These are phyloP conservation scores for Pyrochroa serraticornis DNA, from an alignment of 2,888 invertebrate genomes.

Conservation along the genomic window DNA sequence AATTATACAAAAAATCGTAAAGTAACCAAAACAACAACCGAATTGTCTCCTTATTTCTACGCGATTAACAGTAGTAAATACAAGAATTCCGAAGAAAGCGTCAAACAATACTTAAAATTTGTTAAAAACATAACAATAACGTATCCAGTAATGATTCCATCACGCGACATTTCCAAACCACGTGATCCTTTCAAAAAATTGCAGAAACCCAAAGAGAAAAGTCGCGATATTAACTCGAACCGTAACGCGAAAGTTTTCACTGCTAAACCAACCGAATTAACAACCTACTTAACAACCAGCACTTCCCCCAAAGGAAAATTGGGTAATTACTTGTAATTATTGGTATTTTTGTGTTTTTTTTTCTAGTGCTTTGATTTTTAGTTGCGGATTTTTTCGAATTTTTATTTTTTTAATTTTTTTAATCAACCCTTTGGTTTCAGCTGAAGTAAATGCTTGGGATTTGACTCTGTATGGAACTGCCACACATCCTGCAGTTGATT, in stretches of 20 bases:
- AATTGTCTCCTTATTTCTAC: conserved; percentile 51
- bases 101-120: conserved; percentile 52
- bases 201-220: conserved; percentile 58
- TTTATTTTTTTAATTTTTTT: conserved; percentile 1
- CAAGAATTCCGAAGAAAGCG: conserved; percentile 47
- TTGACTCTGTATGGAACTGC: conserved; percentile 82
- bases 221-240: conserved; percentile 56
- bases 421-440: conserved; percentile 47
- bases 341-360: conserved; percentile 38
- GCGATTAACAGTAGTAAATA: conserved; percentile 51
- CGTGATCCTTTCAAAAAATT: conserved; percentile 49
- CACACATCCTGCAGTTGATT: conserved; percentile 55
- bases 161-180: conserved; percentile 52
- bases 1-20: conserved; percentile 39
- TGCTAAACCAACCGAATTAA: conserved; percentile 46
- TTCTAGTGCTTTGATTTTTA: conserved; percentile 45
- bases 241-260: conserved; percentile 53
- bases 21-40: conserved; percentile 41
- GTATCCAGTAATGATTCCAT: conserved; percentile 71
- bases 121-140: conserved; percentile 61
- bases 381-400: conserved; percentile 34
- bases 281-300: conserved; percentile 35
- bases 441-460: conserved; percentile 77
- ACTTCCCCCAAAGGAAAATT: conserved; percentile 33
- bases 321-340: conserved; percentile 40